Conservation (phyloP, 2,113 vertebrate species). For the Sinocyclocheilus anshuiensis region DNA sequence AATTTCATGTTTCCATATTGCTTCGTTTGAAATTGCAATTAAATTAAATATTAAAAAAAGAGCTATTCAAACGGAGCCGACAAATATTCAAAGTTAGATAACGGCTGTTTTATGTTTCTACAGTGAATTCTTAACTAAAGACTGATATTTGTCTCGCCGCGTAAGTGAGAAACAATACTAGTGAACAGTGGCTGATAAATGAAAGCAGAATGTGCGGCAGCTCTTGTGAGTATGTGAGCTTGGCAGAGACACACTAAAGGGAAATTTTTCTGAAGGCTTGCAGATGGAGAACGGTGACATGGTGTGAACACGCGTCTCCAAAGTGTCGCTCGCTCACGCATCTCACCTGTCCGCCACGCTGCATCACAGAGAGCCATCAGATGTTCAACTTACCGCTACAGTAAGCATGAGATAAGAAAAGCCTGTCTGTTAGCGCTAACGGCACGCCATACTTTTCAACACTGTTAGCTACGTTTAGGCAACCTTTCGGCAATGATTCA, state of each 20-base stretch:
- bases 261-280: slow-evolving; percentile 66
- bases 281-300: slow-evolving; percentile 79
- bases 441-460: slow-evolving; percentile 34
- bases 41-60: slow-evolving; percentile 3
- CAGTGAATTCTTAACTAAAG: not conserved
- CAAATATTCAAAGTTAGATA: slow-evolving; percentile 5
- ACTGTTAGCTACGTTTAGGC: slow-evolving; percentile 35
- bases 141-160: slow-evolving; percentile 2
- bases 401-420: slow-evolving; percentile 73
- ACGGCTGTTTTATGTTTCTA: slow-evolving; percentile 4
- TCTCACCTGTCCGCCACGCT: slow-evolving; percentile 79
- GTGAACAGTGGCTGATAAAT: slow-evolving; percentile 45
- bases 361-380: slow-evolving; percentile 76
- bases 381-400: slow-evolving; percentile 79
- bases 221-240: slow-evolving; percentile 37
- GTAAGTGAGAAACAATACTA: slow-evolving; percentile 41
- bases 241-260: slow-evolving; percentile 55
- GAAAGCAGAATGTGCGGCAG: slow-evolving; percentile 40
- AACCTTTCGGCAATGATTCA: slow-evolving; percentile 59
- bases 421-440: slow-evolving; percentile 49
- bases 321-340: slow-evolving; percentile 73
- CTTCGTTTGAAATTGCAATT: slow-evolving; percentile 20
- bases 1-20: slow-evolving; percentile 12
- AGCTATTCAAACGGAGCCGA: not conserved
- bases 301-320: slow-evolving; percentile 75